Evolutionary conservation across 1,140 invertebrate species (phyloP).

Genomic region (Drosophila pruinosa): DNA sequence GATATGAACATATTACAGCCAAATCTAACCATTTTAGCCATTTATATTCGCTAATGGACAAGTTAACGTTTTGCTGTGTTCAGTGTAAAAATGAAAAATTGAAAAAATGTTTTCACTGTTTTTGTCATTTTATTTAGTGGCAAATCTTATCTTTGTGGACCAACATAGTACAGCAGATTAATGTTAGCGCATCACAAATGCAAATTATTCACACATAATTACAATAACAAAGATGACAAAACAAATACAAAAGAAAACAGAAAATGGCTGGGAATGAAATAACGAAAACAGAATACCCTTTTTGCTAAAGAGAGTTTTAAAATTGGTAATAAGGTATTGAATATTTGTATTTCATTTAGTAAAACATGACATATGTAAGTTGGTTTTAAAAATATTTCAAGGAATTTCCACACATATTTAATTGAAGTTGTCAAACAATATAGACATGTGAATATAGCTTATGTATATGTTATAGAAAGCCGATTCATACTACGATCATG

Average conservation of each 20-base stretch:
- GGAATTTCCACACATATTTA: too few species aligned
- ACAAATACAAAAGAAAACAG: constrained; percentile 2
- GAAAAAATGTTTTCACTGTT: constrained; percentile 17
- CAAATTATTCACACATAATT: constrained; percentile 68
- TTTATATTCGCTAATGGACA: constrained; percentile 63
- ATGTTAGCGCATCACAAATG: constrained; percentile 66
- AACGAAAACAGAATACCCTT: neutral
- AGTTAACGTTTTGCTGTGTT: constrained; percentile 17
- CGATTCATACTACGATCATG: too few species aligned
- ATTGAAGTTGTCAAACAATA: too few species aligned
- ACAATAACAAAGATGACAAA: constrained; percentile 62
- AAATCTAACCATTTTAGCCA: constrained; percentile 41
- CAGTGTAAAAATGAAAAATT: constrained; percentile 48
- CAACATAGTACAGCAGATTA: constrained; percentile 32
- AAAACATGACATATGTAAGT: too few species aligned
- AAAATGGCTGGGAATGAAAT: too few species aligned
- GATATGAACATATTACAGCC: constrained; percentile 52
- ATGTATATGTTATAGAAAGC: too few species aligned
- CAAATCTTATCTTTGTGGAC: constrained; percentile 55
- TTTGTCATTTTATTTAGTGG: constrained; percentile 3
- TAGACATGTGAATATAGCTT: too few species aligned
- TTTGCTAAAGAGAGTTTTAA: too few species aligned
- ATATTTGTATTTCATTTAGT: too few species aligned
- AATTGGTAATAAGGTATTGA: too few species aligned
- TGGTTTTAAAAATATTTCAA: neutral